Conservation (phyloP, 2,113 vertebrate genomes). For the Eptatretus burgeri region DNA sequence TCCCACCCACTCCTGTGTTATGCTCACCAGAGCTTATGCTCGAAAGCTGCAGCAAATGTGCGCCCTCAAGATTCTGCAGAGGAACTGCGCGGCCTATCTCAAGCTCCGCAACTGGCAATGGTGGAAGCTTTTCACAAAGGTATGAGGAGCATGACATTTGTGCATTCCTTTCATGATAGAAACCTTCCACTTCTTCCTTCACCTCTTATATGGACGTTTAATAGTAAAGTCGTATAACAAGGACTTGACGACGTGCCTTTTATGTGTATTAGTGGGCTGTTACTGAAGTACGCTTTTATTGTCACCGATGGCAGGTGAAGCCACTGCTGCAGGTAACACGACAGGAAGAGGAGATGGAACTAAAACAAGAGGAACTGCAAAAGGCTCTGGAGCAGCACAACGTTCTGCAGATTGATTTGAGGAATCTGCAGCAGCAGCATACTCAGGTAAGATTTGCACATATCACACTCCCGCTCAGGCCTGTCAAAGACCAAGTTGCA, state of each 20-base stretch:
- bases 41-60: constrained; percentile 68
- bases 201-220: no score
- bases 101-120: constrained; percentile 87
- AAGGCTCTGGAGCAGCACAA: constrained; percentile 30
- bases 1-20: no score
- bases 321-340: constrained; percentile 74
- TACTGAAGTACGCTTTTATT: not conserved
- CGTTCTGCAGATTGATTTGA: constrained; percentile 39
- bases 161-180: no score
- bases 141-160: constrained; percentile 13
- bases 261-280: no score
- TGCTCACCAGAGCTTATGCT: constrained; percentile 33
- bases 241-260: no score
- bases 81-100: constrained; percentile 70
- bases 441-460: constrained; percentile 23
- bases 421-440: constrained; percentile 47
- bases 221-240: no score
- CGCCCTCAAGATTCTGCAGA: constrained; percentile 79
- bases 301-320: constrained; percentile 33
- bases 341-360: constrained; percentile 82
- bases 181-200: no score
- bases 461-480: not conserved
- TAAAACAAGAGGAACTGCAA: constrained; percentile 64
- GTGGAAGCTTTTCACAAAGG: constrained; percentile 91
- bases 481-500: not conserved